Evolutionary conservation across 64 coral and sea anemone genomes (phyloP).

Genomic region (Hydrozoanthus tunicans): DNA sequence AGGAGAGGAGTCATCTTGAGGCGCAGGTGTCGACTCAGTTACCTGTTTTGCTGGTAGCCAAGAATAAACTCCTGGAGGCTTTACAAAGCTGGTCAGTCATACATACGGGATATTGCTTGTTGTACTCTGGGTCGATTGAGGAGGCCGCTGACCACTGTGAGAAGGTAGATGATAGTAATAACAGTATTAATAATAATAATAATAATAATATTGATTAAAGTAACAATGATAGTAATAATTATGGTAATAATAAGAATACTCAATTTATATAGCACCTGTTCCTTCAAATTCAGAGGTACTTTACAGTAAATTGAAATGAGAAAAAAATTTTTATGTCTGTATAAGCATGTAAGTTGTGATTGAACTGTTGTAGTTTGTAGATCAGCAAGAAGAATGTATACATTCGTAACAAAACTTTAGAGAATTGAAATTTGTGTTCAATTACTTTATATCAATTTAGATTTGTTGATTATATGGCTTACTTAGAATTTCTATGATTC

Average conservation of each 20-base stretch:
- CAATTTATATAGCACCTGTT: too few relatives aligned
- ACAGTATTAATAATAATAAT: too few relatives aligned
- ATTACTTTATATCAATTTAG: too few relatives aligned
- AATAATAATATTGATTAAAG: too few relatives aligned
- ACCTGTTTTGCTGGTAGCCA: slow-evolving; percentile 48
- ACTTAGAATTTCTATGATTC: too few relatives aligned
- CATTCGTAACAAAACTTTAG: background rate
- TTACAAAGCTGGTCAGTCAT: slow-evolving; percentile 63
- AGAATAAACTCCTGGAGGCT: slow-evolving; percentile 58
- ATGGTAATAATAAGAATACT: too few relatives aligned
- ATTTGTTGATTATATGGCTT: too few relatives aligned
- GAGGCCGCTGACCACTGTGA: slow-evolving; percentile 49
- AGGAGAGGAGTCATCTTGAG: slow-evolving; percentile 47
- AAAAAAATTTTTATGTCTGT: too few relatives aligned
- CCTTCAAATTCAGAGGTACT: too few relatives aligned
- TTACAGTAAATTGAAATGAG: too few relatives aligned
- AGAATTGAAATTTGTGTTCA: background rate
- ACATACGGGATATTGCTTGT: slow-evolving; percentile 77
- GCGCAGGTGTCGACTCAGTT: slow-evolving; percentile 53
- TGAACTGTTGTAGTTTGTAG: background rate
- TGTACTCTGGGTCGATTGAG: slow-evolving; percentile 53
- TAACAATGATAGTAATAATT: too few relatives aligned
- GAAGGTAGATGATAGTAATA: too few relatives aligned
- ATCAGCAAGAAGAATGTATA: background rate
- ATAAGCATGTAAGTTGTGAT: background rate